These are phyloP conservation scores for Poecile atricapillus DNA, from an alignment of 2,113 vertebrate genomes.

Conservation along the genomic window DNA sequence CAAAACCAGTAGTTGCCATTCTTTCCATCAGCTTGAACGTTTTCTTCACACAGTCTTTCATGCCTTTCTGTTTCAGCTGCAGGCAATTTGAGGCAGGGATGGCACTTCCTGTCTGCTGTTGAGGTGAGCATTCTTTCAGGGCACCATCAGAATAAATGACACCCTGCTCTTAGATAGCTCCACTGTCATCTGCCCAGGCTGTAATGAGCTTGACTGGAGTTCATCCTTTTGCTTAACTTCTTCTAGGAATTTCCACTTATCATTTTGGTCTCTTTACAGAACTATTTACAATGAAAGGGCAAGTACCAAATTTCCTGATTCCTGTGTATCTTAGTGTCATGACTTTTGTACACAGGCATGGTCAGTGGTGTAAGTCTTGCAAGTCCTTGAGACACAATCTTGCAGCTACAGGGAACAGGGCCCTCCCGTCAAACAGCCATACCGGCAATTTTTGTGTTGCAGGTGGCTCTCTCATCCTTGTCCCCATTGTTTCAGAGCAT, in stretches of 20 bases:
- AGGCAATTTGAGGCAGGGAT: background rate
- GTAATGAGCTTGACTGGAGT: background rate
- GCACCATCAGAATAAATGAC: conserved; percentile 31
- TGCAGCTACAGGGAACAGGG: background rate
- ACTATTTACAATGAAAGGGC: background rate
- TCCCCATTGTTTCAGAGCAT: background rate
- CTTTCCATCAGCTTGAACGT: background rate
- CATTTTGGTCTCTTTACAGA: background rate
- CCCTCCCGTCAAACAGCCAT: background rate
- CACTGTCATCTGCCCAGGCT: background rate
- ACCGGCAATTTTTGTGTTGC: background rate
- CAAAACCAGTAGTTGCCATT: background rate
- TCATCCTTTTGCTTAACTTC: background rate
- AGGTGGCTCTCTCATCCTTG: no score
- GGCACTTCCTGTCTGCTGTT: background rate
- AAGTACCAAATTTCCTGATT: background rate
- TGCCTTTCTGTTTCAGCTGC: background rate
- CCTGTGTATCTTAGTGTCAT: fast-evolving
- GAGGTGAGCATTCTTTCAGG: conserved; percentile 3
- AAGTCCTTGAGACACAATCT: background rate
- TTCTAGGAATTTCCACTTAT: background rate
- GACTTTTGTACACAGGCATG: background rate
- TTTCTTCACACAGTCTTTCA: background rate
- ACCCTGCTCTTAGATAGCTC: background rate
- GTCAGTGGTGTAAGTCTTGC: background rate